phyloP scores from a whole-genome alignment of 2,113 vertebrate species.

The Gallinago jamesoni region DNA sequence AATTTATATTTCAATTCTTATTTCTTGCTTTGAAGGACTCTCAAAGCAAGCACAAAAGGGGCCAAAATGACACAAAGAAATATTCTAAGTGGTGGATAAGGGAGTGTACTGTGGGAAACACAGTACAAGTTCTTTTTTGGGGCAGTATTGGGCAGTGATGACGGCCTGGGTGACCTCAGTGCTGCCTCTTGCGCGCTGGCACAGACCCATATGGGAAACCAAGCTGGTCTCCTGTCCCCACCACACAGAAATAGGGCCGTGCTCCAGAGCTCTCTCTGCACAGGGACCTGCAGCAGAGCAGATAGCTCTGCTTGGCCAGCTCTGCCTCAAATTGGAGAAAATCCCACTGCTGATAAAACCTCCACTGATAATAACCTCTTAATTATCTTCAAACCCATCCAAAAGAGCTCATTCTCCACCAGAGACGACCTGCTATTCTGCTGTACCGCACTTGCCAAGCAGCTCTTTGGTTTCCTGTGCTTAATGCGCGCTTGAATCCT shows the following conservation, averaged over 20 bases:
- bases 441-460: not conserved
- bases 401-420: not conserved
- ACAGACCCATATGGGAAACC: not conserved
- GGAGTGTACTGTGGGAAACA: not conserved
- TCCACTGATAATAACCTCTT: not conserved
- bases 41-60: not conserved
- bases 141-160: not conserved
- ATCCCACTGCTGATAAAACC: not conserved
- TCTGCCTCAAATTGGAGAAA: not conserved
- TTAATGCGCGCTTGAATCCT: not conserved
- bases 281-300: not conserved
- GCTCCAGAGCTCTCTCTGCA: not conserved
- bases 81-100: not conserved
- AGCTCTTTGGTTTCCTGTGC: not conserved
- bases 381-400: not conserved
- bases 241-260: rapidly evolving
- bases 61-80: not conserved
- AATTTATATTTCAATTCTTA: not conserved
- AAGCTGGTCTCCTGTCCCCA: rapidly evolving
- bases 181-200: not conserved
- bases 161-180: not conserved
- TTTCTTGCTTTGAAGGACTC: not conserved
- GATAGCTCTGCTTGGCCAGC: not conserved
- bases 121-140: not conserved
- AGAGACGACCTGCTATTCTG: not conserved